These are phyloP conservation scores for Halcyon badia DNA, from an alignment of 2,797 vertebrate genomes.

Conservation along the genomic window DNA sequence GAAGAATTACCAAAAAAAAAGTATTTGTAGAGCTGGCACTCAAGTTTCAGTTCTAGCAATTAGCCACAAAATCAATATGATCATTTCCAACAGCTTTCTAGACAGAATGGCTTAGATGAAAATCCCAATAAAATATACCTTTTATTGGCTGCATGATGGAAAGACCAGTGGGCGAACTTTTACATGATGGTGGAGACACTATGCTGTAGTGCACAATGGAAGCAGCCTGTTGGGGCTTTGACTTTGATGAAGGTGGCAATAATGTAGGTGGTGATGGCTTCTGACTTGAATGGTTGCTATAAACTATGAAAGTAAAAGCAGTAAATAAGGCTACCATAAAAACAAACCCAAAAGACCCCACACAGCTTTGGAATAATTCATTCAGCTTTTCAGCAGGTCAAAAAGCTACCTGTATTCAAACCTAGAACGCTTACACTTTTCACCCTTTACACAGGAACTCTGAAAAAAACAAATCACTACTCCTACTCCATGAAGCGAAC, in stretches of 20 bases:
- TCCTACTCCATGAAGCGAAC: background rate
- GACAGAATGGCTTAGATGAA: slow-evolving; percentile 33
- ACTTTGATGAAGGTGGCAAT: slow-evolving; percentile 71
- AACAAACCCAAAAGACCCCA: background rate
- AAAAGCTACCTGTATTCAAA: background rate
- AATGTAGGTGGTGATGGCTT: slow-evolving; percentile 71
- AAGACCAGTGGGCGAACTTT: slow-evolving; percentile 67
- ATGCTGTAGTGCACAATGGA: slow-evolving; percentile 71
- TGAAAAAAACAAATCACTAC: background rate
- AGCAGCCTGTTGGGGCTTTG: slow-evolving; percentile 67
- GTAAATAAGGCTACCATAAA: slow-evolving; percentile 33
- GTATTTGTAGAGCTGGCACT: background rate
- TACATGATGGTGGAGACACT: slow-evolving; percentile 71
- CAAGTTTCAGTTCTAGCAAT: background rate
- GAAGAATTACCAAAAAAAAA: background rate
- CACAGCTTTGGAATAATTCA: background rate
- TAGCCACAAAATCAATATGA: background rate
- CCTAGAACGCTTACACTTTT: background rate
- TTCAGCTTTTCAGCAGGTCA: background rate
- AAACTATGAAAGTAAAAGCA: slow-evolving; percentile 68
- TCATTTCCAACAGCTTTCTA: background rate
- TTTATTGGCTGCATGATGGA: slow-evolving; percentile 73
- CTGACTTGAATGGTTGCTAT: slow-evolving; percentile 70
- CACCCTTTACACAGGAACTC: background rate
- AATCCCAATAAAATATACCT: slow-evolving; percentile 58